phyloP scores from a whole-genome alignment of 2,888 invertebrate genomes.

The Epirrita christyi region DNA sequence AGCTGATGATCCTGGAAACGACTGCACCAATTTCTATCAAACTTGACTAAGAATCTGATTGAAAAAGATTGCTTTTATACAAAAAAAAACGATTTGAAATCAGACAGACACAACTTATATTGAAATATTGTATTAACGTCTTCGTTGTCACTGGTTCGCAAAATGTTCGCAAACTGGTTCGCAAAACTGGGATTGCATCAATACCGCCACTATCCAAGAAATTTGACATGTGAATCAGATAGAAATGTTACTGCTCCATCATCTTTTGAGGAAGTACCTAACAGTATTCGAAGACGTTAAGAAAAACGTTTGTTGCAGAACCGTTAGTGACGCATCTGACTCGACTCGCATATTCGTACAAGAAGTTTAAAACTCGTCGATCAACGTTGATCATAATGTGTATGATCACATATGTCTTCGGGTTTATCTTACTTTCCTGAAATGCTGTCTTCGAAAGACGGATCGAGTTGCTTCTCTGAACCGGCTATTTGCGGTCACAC shows the following conservation, averaged over 20 bases:
- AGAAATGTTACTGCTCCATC: slow-evolving; percentile 35
- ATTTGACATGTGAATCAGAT: slow-evolving; percentile 1
- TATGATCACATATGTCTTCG: no score
- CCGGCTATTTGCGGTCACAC: slow-evolving; percentile 44
- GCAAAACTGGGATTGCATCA: no score
- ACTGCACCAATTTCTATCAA: no score
- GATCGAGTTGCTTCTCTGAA: slow-evolving; percentile 56
- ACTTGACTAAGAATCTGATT: no score
- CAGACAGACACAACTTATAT: no score
- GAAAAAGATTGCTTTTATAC: no score
- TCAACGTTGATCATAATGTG: slow-evolving; percentile 58
- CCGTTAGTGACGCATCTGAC: slow-evolving; percentile 57
- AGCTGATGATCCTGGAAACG: no score
- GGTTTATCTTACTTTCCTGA: slow-evolving; percentile 54
- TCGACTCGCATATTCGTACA: slow-evolving; percentile 40
- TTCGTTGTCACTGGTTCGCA: no score
- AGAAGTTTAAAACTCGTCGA: slow-evolving; percentile 60
- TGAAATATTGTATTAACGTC: no score
- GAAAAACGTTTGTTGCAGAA: slow-evolving; percentile 54
- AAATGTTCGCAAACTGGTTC: no score
- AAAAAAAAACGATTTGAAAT: no score
- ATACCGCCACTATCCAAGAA: no score
- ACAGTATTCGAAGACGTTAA: slow-evolving; percentile 48
- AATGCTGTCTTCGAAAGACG: slow-evolving; percentile 51
- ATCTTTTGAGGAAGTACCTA: slow-evolving; percentile 43